Conservation (phyloP, 2,797 vertebrate genomes). For the Heliangelus exortis region DNA sequence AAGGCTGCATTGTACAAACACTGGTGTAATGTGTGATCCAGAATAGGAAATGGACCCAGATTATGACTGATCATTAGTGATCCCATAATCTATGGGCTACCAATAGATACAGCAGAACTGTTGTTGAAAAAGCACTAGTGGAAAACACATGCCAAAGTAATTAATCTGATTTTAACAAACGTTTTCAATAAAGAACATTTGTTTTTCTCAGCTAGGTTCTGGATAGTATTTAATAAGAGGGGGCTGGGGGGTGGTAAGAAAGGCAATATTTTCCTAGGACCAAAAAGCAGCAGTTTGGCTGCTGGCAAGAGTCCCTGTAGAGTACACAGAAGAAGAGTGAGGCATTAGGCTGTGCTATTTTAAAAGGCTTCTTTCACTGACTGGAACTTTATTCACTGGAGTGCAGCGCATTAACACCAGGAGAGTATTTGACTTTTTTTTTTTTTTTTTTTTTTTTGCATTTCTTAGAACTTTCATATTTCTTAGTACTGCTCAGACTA, state of each 20-base stretch:
- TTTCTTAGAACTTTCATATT: constrained; percentile 1
- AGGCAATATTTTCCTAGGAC: neutral
- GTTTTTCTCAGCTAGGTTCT: constrained; percentile 1
- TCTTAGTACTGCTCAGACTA: neutral
- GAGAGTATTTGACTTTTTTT: neutral
- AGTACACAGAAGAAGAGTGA: neutral
- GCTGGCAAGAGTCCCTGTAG: neutral
- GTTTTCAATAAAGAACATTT: constrained; percentile 8
- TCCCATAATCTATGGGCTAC: neutral
- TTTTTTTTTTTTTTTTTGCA: neutral
- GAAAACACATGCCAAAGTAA: neutral
- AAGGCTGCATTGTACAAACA: neutral
- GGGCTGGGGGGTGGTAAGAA: too few species aligned
- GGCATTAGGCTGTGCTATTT: constrained; percentile 17
- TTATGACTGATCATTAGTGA: neutral
- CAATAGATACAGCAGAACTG: neutral
- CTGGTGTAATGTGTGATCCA: neutral
- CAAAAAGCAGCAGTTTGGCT: neutral
- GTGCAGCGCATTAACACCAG: neutral
- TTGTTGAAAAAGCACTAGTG: neutral
- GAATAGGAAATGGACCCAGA: neutral
- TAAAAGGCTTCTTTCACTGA: constrained; percentile 43
- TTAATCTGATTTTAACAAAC: neutral
- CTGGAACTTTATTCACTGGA: neutral
- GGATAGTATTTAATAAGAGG: neutral